Evolutionary conservation across 2,888 invertebrate genomes (phyloP).

Genomic region (Odontomyia ornata): DNA sequence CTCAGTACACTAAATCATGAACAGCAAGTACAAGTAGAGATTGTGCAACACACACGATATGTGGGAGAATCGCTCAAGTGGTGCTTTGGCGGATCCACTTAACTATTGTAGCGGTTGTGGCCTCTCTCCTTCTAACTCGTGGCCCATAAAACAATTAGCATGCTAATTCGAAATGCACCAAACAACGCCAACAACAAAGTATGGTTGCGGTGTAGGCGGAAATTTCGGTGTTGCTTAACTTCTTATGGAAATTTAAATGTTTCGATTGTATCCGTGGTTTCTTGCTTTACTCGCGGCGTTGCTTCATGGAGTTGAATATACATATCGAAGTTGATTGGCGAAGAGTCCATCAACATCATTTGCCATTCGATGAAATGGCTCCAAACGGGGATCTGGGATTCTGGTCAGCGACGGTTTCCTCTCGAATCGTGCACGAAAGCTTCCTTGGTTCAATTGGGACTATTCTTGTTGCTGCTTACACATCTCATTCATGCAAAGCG

Average conservation of each 20-base stretch:
- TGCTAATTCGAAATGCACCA: background rate
- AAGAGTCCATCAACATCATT: background rate
- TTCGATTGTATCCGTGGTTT: background rate
- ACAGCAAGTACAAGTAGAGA: background rate
- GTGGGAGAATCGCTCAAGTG: background rate
- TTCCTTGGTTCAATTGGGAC: background rate
- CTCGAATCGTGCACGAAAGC: background rate
- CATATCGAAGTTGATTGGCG: background rate
- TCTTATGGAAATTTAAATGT: conserved; percentile 8
- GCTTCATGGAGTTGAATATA: background rate
- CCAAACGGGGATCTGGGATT: too few species aligned
- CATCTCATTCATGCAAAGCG: background rate
- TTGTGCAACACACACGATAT: background rate
- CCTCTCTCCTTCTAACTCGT: background rate
- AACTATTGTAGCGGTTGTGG: background rate
- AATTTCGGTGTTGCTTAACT: conserved; percentile 13
- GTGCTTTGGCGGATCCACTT: background rate
- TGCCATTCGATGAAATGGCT: background rate
- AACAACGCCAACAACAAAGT: background rate
- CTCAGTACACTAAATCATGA: background rate
- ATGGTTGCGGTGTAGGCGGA: background rate
- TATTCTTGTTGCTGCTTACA: background rate
- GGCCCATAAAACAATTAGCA: background rate
- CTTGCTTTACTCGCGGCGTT: background rate
- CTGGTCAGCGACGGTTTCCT: too few species aligned